phyloP scores from a whole-genome alignment of 1,140 invertebrate species.

The Pseudomyrmex dendroicus region DNA sequence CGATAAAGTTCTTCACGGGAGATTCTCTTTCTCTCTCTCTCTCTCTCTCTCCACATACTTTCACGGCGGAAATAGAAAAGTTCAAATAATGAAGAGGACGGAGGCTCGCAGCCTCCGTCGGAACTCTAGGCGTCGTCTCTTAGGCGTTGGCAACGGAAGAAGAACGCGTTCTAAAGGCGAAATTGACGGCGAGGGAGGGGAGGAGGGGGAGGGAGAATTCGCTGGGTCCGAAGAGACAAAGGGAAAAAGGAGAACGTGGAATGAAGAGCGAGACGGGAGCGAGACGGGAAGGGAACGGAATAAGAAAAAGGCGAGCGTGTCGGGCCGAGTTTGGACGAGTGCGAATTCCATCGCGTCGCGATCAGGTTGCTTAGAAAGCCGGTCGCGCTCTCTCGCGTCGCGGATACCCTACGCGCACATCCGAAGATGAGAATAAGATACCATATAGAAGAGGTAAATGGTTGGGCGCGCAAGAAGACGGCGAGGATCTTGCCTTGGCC shows the following conservation, averaged over 20 bases:
- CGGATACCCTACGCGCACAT: slow-evolving; percentile 56
- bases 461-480: slow-evolving; percentile 63
- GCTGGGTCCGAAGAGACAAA: slow-evolving; percentile 34
- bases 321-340: slow-evolving; percentile 63
- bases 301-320: slow-evolving; percentile 60
- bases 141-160: slow-evolving; percentile 21
- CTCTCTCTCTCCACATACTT: slow-evolving; percentile 8
- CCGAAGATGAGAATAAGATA: slow-evolving; percentile 71
- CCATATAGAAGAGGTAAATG: slow-evolving; percentile 72
- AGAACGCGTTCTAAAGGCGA: slow-evolving; percentile 36
- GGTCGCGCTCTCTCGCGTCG: slow-evolving; percentile 64
- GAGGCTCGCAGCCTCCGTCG: slow-evolving; percentile 5
- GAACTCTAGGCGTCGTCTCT: slow-evolving; percentile 34
- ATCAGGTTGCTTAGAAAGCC: slow-evolving; percentile 75
- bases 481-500: slow-evolving; percentile 61
- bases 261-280: slow-evolving; percentile 4
- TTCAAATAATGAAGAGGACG: slow-evolving; percentile 39
- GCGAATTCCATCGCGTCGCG: slow-evolving; percentile 75
- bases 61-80: slow-evolving; percentile 33
- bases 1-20: not conserved
- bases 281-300: not conserved
- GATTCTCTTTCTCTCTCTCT: not conserved
- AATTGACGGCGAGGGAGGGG: slow-evolving; percentile 42
- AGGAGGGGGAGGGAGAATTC: slow-evolving; percentile 39
- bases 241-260: slow-evolving; percentile 27